Percentiles rank a stretch among this genome's conserved stretches.
Evolutionary conservation across 2,888 invertebrate species (phyloP).

Genomic region (Pediacus dermestoides): DNA sequence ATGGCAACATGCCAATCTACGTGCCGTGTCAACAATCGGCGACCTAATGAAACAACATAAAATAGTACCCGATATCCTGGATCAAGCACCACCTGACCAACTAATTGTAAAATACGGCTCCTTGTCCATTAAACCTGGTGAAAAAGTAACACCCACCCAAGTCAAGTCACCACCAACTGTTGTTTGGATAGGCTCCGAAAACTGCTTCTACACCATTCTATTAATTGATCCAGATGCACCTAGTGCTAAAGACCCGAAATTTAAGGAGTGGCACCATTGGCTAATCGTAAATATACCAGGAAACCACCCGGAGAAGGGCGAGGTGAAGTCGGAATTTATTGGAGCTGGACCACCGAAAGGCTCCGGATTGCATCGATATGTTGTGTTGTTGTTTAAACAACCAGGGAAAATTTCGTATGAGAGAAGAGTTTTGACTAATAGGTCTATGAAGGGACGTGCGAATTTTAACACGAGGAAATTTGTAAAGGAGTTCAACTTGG

Average conservation of each 20-base stretch:
- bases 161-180: conserved; percentile 67
- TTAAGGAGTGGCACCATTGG: conserved; percentile 76
- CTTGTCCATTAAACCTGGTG: too few relatives aligned
- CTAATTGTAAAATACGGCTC: too few relatives aligned
- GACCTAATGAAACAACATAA: too few relatives aligned
- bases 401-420: conserved; percentile 50
- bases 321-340: conserved; percentile 62
- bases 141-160: conserved; percentile 66
- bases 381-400: conserved; percentile 69
- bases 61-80: too few relatives aligned
- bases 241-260: conserved; percentile 63
- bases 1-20: too few relatives aligned
- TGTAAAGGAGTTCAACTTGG: conserved; percentile 57
- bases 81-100: too few relatives aligned
- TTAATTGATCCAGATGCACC: conserved; percentile 76
- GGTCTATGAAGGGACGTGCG: too few relatives aligned
- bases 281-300: conserved; percentile 71
- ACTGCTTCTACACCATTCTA: conserved; percentile 62
- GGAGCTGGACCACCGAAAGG: conserved; percentile 69
- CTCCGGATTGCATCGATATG: conserved; percentile 69
- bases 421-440: too few relatives aligned
- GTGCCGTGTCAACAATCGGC: too few relatives aligned
- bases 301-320: conserved; percentile 59
- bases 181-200: conserved; percentile 59
- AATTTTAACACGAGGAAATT: conserved; percentile 57